Conservation (phyloP, 2,113 vertebrate genomes). For the Nothobranchius kuhntae region DNA sequence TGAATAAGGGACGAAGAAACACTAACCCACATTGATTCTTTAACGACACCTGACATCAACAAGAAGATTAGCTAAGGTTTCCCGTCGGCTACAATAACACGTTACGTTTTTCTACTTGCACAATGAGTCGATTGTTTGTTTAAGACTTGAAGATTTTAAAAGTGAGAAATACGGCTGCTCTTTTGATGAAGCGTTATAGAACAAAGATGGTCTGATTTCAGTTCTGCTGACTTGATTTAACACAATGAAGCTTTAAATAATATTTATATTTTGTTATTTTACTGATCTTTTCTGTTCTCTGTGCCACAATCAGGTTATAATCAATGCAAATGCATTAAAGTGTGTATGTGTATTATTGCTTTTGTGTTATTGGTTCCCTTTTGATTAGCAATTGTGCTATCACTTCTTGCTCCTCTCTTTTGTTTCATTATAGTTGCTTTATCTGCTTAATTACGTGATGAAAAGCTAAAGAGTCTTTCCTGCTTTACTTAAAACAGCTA, state of each 20-base stretch:
- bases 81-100: conserved; percentile 56
- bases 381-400: conserved; percentile 47
- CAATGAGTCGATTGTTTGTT: conserved; percentile 38
- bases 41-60: conserved; percentile 50
- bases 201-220: neutral
- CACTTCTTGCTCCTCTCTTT: neutral
- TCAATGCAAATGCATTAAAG: neutral
- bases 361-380: conserved; percentile 19
- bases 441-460: too few relatives aligned
- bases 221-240: neutral
- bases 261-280: conserved; percentile 11
- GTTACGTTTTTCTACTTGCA: conserved; percentile 56
- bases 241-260: conserved; percentile 13
- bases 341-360: conserved; percentile 56
- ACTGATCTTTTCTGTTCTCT: neutral
- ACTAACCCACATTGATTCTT: conserved; percentile 42
- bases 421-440: too few relatives aligned
- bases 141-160: conserved; percentile 1
- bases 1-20: conserved; percentile 50
- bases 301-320: neutral
- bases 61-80: conserved; percentile 47
- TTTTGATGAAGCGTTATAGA: too few relatives aligned
- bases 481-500: neutral
- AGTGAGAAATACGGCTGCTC: too few relatives aligned
- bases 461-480: too few relatives aligned